Evolutionary conservation across 64 coral and sea anemone genomes (phyloP).

Genomic region (Montipora foliosa): DNA sequence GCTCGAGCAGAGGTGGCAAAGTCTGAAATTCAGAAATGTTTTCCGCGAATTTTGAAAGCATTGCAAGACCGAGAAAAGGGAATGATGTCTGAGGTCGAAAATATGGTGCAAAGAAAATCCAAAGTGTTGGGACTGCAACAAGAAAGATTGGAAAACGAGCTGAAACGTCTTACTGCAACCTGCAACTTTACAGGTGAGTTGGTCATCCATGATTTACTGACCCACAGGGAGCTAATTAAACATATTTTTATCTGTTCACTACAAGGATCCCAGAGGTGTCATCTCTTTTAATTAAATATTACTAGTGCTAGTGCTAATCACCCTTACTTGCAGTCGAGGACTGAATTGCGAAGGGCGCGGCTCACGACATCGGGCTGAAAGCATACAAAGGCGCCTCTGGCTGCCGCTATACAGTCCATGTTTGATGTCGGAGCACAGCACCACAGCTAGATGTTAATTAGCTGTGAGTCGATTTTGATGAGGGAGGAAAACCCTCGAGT

Average conservation of each 20-base stretch:
- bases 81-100: slow-evolving; percentile 96
- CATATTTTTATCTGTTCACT: background rate
- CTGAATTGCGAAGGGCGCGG: too few species aligned
- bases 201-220: background rate
- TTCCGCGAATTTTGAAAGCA: slow-evolving; percentile 86
- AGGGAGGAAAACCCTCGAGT: too few species aligned
- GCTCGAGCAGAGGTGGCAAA: slow-evolving; percentile 95
- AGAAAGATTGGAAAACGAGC: slow-evolving; percentile 90
- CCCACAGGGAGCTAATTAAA: background rate
- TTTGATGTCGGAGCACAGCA: too few species aligned
- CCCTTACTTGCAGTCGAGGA: too few species aligned
- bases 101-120: slow-evolving; percentile 81
- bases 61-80: slow-evolving; percentile 92
- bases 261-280: too few species aligned
- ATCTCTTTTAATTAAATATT: too few species aligned
- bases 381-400: too few species aligned
- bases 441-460: too few species aligned
- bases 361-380: too few species aligned
- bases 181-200: slow-evolving; percentile 94
- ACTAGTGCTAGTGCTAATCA: too few species aligned
- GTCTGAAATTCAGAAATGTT: slow-evolving; percentile 99
- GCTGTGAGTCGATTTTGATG: too few species aligned
- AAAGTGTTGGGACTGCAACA: slow-evolving; percentile 94
- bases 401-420: too few species aligned
- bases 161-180: slow-evolving; percentile 81